phyloP scores from a whole-genome alignment of 2,888 invertebrate genomes.

The Tetranychus truncatus region DNA sequence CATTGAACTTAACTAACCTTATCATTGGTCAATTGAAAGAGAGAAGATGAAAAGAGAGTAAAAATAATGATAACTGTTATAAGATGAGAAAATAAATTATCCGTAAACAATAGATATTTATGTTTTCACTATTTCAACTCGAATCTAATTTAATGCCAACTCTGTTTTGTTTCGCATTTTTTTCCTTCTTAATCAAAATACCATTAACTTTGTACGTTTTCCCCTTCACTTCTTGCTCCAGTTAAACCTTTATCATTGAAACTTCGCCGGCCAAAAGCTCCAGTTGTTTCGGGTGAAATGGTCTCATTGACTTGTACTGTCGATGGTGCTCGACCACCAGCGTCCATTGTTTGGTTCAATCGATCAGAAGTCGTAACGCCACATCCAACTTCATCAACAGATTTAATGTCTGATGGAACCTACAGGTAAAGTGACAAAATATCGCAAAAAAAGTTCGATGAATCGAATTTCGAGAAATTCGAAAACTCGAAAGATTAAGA shows the following conservation, averaged over 20 bases:
- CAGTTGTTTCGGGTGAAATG: constrained; percentile 58
- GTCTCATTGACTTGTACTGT: constrained; percentile 59
- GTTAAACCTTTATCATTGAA: constrained; percentile 61
- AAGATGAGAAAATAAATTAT: background rate
- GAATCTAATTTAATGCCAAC: too few relatives aligned
- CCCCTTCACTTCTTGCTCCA: constrained; percentile 33
- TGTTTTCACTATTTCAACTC: too few relatives aligned
- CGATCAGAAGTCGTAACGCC: constrained; percentile 27
- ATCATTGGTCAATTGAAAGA: background rate
- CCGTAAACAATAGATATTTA: too few relatives aligned
- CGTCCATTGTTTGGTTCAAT: constrained; percentile 66
- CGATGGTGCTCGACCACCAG: constrained; percentile 60
- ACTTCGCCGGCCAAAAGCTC: constrained; percentile 53
- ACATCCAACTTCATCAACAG: constrained; percentile 23
- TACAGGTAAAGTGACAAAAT: constrained; percentile 17
- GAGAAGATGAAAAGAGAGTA: background rate
- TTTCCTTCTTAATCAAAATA: background rate
- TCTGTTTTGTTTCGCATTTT: too few relatives aligned
- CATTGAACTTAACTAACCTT: background rate
- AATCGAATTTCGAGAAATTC: background rate
- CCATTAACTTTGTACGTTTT: background rate
- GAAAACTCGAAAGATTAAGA: background rate
- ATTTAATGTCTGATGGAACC: constrained; percentile 28
- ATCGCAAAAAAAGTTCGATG: background rate
- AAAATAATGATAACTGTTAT: background rate